These are phyloP conservation scores for Musca domestica DNA, from an alignment of 1,140 invertebrate genomes.

Conservation along the genomic window DNA sequence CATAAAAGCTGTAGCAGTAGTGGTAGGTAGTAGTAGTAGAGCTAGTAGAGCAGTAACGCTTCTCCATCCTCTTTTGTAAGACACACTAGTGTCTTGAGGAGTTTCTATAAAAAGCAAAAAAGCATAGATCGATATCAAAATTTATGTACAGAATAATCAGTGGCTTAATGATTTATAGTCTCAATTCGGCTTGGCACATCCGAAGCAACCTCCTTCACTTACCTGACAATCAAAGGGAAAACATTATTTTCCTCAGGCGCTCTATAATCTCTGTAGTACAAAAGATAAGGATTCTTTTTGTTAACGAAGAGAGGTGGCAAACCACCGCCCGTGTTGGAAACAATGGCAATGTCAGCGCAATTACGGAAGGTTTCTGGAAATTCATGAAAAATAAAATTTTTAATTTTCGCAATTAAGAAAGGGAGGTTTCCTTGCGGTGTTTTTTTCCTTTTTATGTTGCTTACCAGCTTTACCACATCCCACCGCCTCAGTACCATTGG, in stretches of 20 bases:
- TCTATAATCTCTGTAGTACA: conserved; percentile 68
- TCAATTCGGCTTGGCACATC: background rate
- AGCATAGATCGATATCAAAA: background rate
- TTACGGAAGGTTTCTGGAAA: conserved; percentile 76
- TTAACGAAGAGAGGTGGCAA: conserved; percentile 65
- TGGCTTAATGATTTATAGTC: background rate
- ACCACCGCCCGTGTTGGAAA: conserved; percentile 73
- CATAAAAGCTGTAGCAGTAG: no score
- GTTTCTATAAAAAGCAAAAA: conserved; percentile 27
- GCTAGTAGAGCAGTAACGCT: no score
- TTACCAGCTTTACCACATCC: conserved; percentile 74
- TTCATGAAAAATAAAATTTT: conserved; percentile 1
- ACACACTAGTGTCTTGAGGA: conserved; percentile 23
- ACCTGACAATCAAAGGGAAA: conserved; percentile 72
- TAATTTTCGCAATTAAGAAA: background rate
- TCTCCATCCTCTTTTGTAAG: background rate
- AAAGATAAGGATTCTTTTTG: conserved; percentile 67
- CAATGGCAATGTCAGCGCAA: conserved; percentile 80
- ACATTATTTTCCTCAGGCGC: conserved; percentile 62
- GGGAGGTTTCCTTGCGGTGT: background rate
- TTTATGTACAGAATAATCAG: background rate
- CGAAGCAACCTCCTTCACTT: conserved; percentile 30
- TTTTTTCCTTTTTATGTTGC: background rate
- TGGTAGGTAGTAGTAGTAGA: no score
- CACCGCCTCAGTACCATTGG: conserved; percentile 78